A percentile compares a stretch with the other conserved stretches of the same genome.
Conservation (phyloP, 2,113 vertebrate species). For the Daubentonia madagascariensis region DNA sequence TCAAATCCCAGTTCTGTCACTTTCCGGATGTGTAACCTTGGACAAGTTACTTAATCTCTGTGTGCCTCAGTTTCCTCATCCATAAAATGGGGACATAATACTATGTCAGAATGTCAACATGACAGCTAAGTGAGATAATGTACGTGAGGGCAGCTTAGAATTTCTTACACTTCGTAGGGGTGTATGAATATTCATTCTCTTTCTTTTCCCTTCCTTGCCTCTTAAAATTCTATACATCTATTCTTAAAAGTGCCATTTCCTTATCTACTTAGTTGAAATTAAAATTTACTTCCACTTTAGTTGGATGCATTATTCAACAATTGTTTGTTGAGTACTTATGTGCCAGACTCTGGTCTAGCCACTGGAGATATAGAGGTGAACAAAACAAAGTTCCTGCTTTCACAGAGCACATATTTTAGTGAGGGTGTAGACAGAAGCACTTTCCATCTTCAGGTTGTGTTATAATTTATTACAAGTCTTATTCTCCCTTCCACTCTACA, state of each 20-base stretch:
- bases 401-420: background rate
- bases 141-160: background rate
- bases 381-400: background rate
- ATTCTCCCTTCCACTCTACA: background rate
- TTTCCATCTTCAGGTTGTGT: background rate
- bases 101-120: background rate
- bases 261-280: background rate
- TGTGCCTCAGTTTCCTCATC: background rate
- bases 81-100: background rate
- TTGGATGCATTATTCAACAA: background rate
- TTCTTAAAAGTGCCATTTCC: slow-evolving; percentile 5
- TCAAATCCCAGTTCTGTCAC: background rate
- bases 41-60: background rate
- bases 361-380: background rate
- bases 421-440: background rate
- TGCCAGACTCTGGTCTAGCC: background rate
- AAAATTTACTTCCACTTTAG: slow-evolving; percentile 17
- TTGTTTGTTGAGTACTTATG: background rate
- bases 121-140: background rate
- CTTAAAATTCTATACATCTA: background rate
- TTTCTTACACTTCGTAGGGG: background rate
- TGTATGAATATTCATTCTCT: slow-evolving; percentile 17
- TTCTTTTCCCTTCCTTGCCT: background rate
- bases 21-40: slow-evolving; percentile 2
- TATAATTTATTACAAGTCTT: background rate